A percentile compares a stretch with the other conserved stretches of the same genome.
These are phyloP conservation scores for Ianthella basta DNA, from an alignment of 37 sponge, comb jelly and placozoan species.

Conservation along the genomic window DNA sequence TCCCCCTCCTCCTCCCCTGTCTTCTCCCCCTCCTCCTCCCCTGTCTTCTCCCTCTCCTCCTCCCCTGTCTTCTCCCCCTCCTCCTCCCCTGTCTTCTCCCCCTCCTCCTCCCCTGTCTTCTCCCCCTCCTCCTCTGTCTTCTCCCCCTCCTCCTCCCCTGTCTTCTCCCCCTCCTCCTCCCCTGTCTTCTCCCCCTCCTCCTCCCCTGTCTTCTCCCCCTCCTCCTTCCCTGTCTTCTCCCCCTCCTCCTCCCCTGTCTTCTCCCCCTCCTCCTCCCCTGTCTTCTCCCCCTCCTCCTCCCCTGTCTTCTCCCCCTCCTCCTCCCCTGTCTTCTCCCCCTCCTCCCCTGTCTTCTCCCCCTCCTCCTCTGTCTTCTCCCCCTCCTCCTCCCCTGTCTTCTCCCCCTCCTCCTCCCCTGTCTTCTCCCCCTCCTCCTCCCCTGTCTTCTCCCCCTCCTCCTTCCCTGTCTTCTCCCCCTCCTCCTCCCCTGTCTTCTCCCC, in stretches of 20 bases:
- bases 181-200: not conserved
- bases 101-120: not conserved
- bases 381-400: not conserved
- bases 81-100: not conserved
- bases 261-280: not conserved
- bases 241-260: not conserved
- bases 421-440: not conserved
- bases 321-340: conserved; percentile 1
- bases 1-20: no score
- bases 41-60: not conserved
- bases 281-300: no score
- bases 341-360: no score
- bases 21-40: not conserved
- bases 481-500: no score
- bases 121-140: not conserved
- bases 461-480: not conserved
- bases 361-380: no score
- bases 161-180: not conserved
- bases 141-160: no score
- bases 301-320: not conserved
- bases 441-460: not conserved
- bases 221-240: not conserved
- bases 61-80: no score
- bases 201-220: no score
- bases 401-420: conserved; percentile 3